phyloP scores from a whole-genome alignment of 2,797 vertebrate genomes.

The Emydoidea blandingii region DNA sequence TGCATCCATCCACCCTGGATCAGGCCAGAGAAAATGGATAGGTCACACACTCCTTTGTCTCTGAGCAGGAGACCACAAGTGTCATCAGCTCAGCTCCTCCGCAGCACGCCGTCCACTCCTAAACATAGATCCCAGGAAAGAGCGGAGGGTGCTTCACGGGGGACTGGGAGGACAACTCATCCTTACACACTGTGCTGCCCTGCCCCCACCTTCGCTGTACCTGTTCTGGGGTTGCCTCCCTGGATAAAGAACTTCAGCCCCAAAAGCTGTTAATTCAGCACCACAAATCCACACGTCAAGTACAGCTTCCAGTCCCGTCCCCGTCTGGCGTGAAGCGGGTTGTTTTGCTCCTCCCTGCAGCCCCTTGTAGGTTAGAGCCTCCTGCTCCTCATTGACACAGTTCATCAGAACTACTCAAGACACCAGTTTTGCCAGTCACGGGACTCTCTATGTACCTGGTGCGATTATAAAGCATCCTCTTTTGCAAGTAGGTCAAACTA shows the following conservation, averaged over 20 bases:
- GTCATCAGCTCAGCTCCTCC: neutral
- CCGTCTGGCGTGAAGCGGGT: too few species aligned
- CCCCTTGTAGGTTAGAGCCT: neutral
- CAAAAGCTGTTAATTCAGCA: neutral
- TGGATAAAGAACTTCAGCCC: neutral
- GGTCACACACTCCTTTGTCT: neutral
- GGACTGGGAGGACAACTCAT: neutral
- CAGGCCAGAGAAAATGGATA: neutral
- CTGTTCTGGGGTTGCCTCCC: neutral
- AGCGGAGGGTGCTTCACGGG: neutral
- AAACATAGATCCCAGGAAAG: neutral
- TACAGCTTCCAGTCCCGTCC: neutral
- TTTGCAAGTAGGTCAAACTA: neutral
- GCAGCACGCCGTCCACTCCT: neutral
- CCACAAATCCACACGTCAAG: neutral
- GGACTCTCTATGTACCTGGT: neutral
- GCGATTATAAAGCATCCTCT: neutral
- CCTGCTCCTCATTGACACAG: neutral
- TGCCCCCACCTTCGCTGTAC: neutral
- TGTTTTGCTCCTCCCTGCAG: neutral
- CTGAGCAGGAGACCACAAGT: neutral
- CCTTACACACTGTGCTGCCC: neutral
- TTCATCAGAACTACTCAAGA: neutral
- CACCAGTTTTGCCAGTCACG: neutral
- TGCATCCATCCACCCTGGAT: neutral